Conservation (phyloP, 2,888 invertebrate species). For the Erebia palarica region DNA sequence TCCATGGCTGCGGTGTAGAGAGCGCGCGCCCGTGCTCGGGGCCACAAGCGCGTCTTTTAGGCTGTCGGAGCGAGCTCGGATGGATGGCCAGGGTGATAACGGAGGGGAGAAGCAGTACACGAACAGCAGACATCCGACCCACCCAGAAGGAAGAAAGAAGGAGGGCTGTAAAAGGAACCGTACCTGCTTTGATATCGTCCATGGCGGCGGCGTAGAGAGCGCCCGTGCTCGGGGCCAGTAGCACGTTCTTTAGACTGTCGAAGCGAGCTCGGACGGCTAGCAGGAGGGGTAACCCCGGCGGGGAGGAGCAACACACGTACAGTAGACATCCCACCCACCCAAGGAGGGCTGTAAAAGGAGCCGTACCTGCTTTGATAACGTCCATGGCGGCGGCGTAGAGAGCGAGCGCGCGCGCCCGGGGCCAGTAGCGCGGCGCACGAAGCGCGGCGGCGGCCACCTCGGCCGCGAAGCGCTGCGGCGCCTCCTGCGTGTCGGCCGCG, state of each 20-base stretch:
- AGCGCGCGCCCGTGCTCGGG: constrained; percentile 79
- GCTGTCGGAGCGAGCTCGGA: too few relatives aligned
- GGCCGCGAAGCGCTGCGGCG: constrained; percentile 91
- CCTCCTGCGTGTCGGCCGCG: constrained; percentile 87
- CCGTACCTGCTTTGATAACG: constrained; percentile 80
- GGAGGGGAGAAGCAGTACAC: too few relatives aligned
- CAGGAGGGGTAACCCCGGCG: too few relatives aligned
- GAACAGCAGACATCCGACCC: too few relatives aligned
- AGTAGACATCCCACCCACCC: too few relatives aligned
- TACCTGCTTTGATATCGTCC: constrained; percentile 84
- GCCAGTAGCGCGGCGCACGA: constrained; percentile 93
- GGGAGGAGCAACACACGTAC: too few relatives aligned
- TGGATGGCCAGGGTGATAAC: too few relatives aligned
- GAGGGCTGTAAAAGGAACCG: too few relatives aligned
- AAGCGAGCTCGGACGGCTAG: too few relatives aligned
- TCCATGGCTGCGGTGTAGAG: constrained; percentile 85
- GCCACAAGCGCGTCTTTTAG: constrained; percentile 94
- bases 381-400: constrained; percentile 85
- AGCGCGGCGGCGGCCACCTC: constrained; percentile 90
- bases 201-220: constrained; percentile 83
- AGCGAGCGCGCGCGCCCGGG: constrained; percentile 79
- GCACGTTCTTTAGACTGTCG: constrained; percentile 71
- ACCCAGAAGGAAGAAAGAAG: too few relatives aligned
- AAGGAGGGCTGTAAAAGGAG: too few relatives aligned
- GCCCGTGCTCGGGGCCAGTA: constrained; percentile 89